These are phyloP conservation scores for Sympetrum striolatum DNA, from an alignment of 2,888 invertebrate species.

Conservation along the genomic window DNA sequence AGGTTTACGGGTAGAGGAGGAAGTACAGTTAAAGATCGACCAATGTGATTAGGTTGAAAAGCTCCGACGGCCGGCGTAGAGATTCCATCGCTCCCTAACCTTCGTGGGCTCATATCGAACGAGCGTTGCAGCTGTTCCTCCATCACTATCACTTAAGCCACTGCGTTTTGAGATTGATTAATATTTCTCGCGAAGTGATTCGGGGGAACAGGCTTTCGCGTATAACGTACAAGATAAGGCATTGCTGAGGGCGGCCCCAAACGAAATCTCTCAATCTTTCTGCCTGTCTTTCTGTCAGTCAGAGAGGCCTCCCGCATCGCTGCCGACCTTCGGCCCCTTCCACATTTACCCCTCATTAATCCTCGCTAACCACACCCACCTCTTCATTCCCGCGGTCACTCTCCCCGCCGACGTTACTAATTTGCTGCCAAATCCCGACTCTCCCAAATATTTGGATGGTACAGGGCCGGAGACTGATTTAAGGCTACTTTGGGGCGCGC, in stretches of 20 bases:
- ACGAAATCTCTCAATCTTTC: constrained; percentile 26
- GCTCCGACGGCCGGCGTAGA: no score
- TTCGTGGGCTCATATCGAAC: no score
- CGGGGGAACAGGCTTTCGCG: background rate
- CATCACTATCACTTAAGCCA: no score
- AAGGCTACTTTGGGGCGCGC: no score
- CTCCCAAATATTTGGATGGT: background rate
- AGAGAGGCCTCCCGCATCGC: background rate
- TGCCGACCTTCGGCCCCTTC: background rate
- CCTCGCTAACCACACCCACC: background rate
- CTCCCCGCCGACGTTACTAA: background rate
- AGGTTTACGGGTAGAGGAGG: no score
- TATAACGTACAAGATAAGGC: constrained; percentile 14
- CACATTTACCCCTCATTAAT: background rate
- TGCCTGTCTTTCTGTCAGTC: constrained; percentile 10
- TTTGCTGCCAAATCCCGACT: background rate
- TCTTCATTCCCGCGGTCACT: background rate
- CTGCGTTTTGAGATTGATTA: constrained; percentile 1
- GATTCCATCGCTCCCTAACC: no score
- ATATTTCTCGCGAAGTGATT: background rate
- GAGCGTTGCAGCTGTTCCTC: no score
- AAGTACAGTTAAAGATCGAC: no score
- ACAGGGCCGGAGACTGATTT: no score
- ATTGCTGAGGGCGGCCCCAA: constrained; percentile 2
- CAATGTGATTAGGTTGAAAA: no score